Evolutionary conservation across 2,888 invertebrate genomes (phyloP), one percentile per base, ranked within the genome.

Genomic region (Ormyrus nitidulus): DNA sequence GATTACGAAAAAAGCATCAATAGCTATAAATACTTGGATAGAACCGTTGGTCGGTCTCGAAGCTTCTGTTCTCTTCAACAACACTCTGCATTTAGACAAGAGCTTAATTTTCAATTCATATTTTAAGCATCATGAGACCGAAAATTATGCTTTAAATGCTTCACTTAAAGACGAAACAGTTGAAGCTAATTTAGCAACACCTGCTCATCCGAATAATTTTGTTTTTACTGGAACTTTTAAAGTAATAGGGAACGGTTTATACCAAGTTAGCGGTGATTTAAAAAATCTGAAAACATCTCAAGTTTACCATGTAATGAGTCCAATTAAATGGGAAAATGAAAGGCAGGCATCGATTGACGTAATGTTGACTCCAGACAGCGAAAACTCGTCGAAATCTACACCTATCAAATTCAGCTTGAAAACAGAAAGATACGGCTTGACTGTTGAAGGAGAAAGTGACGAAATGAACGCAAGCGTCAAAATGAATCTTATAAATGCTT

Each of bases 21-120:
- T 90, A 0, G 85, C 83, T 1, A 58, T 92, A 5, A 85, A 86
- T 49, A 91, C 91, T 5, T 91, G 91, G 84, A 85, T 91, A n/a
- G 86, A 87, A 56, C 84, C 87, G 61, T 76, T 91, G 54, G 88
- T 88, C 68, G 86, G 85, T 51, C 46, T 91, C 48, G 86, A 89
- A 73, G 84, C 84, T 0, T 84, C 86, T 4, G 8, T 89, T 0
- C 61, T 85, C 0, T 90, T 87, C 61, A 84, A 83, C 54, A 89
- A 87, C 70, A 78, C 82, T n/a, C 84, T 86, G 34, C 61, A 69
- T 6, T 72, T 56, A 6, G 86, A 88, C 69, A 83, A 85, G 4
- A 84, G 83, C 2, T 84, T 84, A 0, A 81, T 80, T 13, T 6
- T 89, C 2, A 82, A 82, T 13, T 11, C 86, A 0, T 70, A 80